Evolutionary conservation across 2,797 vertebrate species (phyloP).

Genomic region (Cheirogaleus major): DNA sequence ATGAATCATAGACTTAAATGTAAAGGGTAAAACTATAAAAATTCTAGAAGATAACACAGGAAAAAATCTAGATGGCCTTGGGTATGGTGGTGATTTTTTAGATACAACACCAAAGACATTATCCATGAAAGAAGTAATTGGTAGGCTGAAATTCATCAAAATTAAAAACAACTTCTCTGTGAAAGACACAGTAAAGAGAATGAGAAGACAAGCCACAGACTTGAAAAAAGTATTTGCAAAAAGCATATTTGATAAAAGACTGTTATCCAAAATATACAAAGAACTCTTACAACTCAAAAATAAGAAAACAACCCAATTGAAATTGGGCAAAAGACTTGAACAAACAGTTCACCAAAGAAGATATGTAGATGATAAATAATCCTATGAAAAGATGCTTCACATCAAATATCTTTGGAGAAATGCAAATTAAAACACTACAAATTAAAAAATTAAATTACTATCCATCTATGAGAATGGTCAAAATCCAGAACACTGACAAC

Average conservation of each 20-base stretch:
- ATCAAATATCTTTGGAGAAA: background rate
- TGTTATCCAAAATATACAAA: background rate
- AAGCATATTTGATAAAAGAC: background rate
- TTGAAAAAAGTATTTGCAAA: background rate
- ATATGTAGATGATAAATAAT: background rate
- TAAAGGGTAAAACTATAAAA: background rate
- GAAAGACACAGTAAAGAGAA: background rate
- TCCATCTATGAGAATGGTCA: background rate
- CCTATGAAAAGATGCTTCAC: background rate
- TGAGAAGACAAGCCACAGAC: background rate
- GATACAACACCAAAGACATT: background rate
- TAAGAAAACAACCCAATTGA: background rate
- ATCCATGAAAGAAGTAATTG: background rate
- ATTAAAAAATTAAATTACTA: background rate
- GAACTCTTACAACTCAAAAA: background rate
- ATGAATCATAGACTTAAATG: background rate
- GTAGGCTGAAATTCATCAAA: background rate
- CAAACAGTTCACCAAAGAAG: background rate
- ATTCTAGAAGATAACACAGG: background rate
- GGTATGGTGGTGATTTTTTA: background rate
- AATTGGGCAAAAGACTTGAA: background rate
- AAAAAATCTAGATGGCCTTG: background rate
- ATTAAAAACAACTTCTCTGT: background rate
- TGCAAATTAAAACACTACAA: background rate
- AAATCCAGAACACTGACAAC: background rate